Conservation (phyloP, 2,113 vertebrate genomes). For the Ptyas mucosa region DNA sequence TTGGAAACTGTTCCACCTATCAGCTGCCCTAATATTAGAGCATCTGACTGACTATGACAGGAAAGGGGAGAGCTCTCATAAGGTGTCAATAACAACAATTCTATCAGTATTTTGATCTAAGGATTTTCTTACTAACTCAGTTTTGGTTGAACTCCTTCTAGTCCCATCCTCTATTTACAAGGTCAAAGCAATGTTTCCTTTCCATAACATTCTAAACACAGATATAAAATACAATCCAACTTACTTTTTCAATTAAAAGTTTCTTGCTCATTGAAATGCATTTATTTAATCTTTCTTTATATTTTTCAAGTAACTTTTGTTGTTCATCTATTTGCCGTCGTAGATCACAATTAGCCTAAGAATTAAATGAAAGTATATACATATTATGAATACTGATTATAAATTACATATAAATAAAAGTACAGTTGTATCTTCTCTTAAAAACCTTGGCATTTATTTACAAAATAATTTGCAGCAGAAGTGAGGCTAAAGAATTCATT, state of each 20-base stretch:
- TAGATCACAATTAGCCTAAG: constrained; percentile 98
- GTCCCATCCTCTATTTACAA: background rate
- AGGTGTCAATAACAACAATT: background rate
- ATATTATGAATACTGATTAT: background rate
- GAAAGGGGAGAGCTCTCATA: background rate
- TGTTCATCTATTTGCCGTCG: constrained; percentile 99
- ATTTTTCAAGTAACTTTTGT: constrained; percentile 99
- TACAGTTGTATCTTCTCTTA: background rate
- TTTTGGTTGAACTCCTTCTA: background rate
- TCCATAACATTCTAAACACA: background rate
- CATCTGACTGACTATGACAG: background rate
- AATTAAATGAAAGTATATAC: constrained; percentile 37
- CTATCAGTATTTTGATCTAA: background rate
- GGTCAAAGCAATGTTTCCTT: background rate
- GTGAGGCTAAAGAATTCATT: constrained; percentile 1
- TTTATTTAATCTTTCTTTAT: constrained; percentile 99
- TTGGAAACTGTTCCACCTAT: background rate
- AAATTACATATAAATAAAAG: background rate
- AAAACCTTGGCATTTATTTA: background rate
- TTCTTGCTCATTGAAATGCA: constrained; percentile 99
- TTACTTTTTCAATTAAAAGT: constrained; percentile 98
- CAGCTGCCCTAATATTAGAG: background rate
- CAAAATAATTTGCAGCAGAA: background rate
- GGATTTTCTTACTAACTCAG: background rate
- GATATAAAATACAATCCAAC: constrained; percentile 18